These are phyloP conservation scores for Melanotaenia parkinsoni DNA, from an alignment of 2,797 vertebrate genomes.

Conservation along the genomic window DNA sequence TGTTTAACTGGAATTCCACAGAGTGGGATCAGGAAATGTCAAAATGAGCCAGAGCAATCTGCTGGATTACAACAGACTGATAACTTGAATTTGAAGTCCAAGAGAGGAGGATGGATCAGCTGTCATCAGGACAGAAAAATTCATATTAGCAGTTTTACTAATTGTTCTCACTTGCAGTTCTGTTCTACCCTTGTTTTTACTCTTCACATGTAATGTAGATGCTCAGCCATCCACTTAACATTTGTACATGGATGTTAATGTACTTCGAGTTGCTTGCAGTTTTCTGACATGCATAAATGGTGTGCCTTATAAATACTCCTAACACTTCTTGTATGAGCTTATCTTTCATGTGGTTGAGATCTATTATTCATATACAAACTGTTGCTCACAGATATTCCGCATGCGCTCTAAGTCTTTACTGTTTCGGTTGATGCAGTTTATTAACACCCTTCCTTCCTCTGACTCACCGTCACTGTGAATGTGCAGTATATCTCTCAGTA, in stretches of 20 bases:
- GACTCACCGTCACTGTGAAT: slow-evolving; percentile 10
- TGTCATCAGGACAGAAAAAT: background rate
- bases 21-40: background rate
- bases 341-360: slow-evolving; percentile 20
- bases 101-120: slow-evolving; percentile 13
- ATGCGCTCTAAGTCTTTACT: slow-evolving; percentile 8
- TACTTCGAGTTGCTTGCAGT: slow-evolving; percentile 31
- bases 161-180: slow-evolving; percentile 3
- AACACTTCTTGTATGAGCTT: slow-evolving; percentile 10
- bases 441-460: slow-evolving; percentile 12
- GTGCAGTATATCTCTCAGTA: background rate
- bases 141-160: background rate
- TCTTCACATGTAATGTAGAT: background rate
- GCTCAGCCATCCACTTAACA: slow-evolving; percentile 57
- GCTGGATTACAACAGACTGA: slow-evolving; percentile 3
- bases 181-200: background rate
- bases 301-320: slow-evolving; percentile 34
- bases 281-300: slow-evolving; percentile 52
- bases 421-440: slow-evolving; percentile 26
- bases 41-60: background rate
- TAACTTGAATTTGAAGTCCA: slow-evolving; percentile 6
- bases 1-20: slow-evolving; percentile 11
- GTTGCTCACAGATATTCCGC: background rate
- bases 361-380: slow-evolving; percentile 13
- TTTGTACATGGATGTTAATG: slow-evolving; percentile 60